Conservation (phyloP, 1,140 invertebrate genomes). For the Heliconius hewitsoni region DNA sequence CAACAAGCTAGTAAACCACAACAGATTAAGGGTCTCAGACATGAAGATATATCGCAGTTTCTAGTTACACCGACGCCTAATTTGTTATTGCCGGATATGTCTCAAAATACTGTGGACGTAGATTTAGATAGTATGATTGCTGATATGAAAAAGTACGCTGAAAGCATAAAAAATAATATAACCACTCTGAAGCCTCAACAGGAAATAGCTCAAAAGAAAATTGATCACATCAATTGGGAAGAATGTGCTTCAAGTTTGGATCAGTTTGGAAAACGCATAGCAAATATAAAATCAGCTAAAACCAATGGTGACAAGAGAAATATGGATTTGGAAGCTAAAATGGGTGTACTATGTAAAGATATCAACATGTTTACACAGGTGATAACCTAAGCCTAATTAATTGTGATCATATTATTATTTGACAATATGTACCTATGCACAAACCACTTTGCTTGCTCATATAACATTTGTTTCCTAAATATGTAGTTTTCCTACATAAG, state of each 20-base stretch:
- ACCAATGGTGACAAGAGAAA: conserved; percentile 48
- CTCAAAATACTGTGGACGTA: conserved; percentile 44
- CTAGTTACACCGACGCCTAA: conserved; percentile 52
- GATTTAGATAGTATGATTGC: conserved; percentile 61
- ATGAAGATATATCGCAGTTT: conserved; percentile 56
- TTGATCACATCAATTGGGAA: conserved; percentile 53
- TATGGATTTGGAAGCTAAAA: conserved; percentile 60
- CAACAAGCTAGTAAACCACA: conserved; percentile 28
- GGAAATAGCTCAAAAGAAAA: conserved; percentile 27
- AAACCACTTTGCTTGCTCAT: too few relatives aligned
- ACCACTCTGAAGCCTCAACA: conserved; percentile 33
- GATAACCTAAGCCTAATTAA: background rate
- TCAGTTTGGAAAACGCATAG: conserved; percentile 59
- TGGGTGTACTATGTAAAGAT: conserved; percentile 59
- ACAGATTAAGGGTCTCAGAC: conserved; percentile 37
- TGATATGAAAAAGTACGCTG: conserved; percentile 59
- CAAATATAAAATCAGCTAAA: conserved; percentile 56
- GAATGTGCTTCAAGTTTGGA: conserved; percentile 63
- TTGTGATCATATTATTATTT: too few relatives aligned
- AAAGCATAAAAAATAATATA: conserved; percentile 58
- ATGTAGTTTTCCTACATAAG: too few relatives aligned
- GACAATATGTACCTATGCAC: too few relatives aligned
- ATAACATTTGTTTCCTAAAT: too few relatives aligned
- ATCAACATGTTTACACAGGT: conserved; percentile 70
- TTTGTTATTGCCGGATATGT: conserved; percentile 61